Evolutionary conservation across 2,888 invertebrate species (phyloP), one percentile per base, ranked within the genome.

Genomic region (Monopis laevigella): DNA sequence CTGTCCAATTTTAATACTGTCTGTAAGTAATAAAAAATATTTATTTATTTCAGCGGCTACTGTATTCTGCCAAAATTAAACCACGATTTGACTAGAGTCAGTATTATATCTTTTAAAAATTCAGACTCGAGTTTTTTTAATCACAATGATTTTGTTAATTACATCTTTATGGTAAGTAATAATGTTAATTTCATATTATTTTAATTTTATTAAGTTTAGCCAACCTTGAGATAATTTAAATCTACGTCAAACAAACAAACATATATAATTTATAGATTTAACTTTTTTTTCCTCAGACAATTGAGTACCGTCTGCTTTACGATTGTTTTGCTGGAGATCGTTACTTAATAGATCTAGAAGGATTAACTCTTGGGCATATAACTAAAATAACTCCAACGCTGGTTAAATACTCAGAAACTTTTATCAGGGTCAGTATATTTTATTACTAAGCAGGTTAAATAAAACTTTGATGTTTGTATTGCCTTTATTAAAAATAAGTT

Each of bases 21-120:
- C n/a, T n/a, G n/a, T n/a, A n/a, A n/a, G n/a, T n/a, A n/a, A n/a
- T n/a, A n/a, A n/a, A n/a, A n/a, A n/a, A n/a, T 13, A 5, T 11
- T 11, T 42, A 7, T 35, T 26, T 3, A 24, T 38, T 24, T 19
- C 19, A 34, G 27, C 27, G 27, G 26, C 17, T 42, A 29, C 8
- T 10, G 5, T n/a, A 26, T 13, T 40, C 24, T 34, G 13, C 16
- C 17, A 28, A 36, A 13, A 29, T 17, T 21, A 26, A 14, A 28
- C 28, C 48, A 43, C 4, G 47, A 41, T 51, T 51, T 32, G 59
- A 32, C 32, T 14, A 14, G 32, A 13, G 17, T 32, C 10, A 17
- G 2, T 2, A 32, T 32, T n/a, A n/a, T 32, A 10, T 10, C 32
- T 10, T 32, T 17, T 17, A 32, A 16, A 32, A 17, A 17, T n/a